Evolutionary conservation across 2,888 invertebrate species (phyloP).

Genomic region (Leptodirus hochenwartii): DNA sequence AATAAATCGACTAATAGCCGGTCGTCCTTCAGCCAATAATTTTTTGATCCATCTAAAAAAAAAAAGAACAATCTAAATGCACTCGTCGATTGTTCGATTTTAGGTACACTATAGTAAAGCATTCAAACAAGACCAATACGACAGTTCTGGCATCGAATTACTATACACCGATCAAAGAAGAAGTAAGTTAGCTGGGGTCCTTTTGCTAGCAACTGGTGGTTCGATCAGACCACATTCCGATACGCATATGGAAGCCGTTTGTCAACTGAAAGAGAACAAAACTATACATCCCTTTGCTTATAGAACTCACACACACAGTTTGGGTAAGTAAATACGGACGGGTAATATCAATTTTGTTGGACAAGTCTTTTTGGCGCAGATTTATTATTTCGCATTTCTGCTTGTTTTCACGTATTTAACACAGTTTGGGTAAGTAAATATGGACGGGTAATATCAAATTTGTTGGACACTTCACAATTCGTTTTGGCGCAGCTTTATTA

Average conservation of each 20-base stretch:
- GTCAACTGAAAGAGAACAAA: constrained; percentile 61
- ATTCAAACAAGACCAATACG: constrained; percentile 50
- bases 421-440: constrained; percentile 62
- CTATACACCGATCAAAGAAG: constrained; percentile 62
- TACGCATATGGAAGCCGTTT: constrained; percentile 85
- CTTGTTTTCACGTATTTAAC: constrained; percentile 26
- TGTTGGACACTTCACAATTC: constrained; percentile 1
- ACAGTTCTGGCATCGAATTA: constrained; percentile 70
- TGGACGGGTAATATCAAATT: too few species aligned
- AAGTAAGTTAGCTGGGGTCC: constrained; percentile 78
- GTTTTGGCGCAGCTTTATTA: not conserved
- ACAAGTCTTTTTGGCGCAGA: not conserved
- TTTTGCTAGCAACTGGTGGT: constrained; percentile 78
- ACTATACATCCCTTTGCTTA: constrained; percentile 88
- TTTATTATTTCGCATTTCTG: too few species aligned
- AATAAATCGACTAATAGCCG: too few species aligned
- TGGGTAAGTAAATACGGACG: too few species aligned
- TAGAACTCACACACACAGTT: constrained; percentile 81
- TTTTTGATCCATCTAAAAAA: constrained; percentile 45
- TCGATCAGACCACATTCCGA: constrained; percentile 45
- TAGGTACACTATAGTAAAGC: constrained; percentile 26
- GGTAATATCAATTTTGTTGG: too few species aligned
- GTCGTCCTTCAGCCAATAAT: too few species aligned
- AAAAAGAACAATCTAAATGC: too few species aligned
- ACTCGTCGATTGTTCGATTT: too few species aligned